These are phyloP conservation scores for Campylomormyrus tamandua DNA, from an alignment of 2,113 vertebrate species.

Conservation along the genomic window DNA sequence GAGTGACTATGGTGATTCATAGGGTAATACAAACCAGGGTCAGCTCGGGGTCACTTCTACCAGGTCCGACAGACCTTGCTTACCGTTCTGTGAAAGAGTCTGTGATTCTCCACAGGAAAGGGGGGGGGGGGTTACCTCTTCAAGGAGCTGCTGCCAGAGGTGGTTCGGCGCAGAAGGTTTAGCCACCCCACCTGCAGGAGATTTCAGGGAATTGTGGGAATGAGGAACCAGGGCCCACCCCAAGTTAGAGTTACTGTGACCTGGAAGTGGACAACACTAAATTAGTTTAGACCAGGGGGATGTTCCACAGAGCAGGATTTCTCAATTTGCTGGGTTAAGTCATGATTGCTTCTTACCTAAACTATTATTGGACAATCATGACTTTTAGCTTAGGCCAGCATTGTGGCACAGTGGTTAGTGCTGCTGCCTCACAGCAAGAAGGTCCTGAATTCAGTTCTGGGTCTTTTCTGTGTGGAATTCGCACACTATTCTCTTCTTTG, in stretches of 20 bases:
- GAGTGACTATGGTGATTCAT: neutral
- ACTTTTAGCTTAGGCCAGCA: neutral
- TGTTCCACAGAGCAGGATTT: neutral
- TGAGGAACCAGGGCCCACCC: neutral
- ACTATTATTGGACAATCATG: neutral
- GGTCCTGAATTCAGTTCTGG: too few relatives aligned
- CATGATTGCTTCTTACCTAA: neutral
- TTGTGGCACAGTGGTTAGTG: too few relatives aligned
- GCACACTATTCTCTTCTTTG: too few relatives aligned
- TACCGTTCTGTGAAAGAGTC: neutral
- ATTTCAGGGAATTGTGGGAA: neutral
- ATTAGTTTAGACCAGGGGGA: neutral
- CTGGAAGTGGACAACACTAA: neutral
- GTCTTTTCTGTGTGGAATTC: too few relatives aligned
- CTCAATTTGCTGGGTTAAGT: neutral
- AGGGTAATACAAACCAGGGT: neutral
- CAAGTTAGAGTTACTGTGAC: neutral
- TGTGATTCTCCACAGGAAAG: neutral
- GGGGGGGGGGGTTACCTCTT: neutral
- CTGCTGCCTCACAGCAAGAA: too few relatives aligned
- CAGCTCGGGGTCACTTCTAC: neutral
- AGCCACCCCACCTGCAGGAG: neutral
- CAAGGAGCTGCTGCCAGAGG: neutral
- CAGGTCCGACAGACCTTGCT: neutral
- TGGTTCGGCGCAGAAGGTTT: neutral